phyloP scores from a whole-genome alignment of 1,140 invertebrate species.

The Drosophila neocordata region DNA sequence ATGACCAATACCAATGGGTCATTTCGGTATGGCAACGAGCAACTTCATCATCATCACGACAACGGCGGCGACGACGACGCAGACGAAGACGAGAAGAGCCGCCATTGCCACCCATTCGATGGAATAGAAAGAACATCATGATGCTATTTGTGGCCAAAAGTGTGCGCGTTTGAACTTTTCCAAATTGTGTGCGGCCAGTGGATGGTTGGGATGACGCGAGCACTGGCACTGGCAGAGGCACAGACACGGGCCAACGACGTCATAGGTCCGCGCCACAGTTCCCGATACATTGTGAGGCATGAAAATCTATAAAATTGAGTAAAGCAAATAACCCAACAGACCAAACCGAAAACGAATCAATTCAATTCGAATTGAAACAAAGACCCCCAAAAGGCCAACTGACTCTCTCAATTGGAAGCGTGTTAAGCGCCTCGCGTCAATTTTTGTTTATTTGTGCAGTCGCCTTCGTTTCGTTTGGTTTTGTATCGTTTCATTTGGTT shows the following conservation, averaged over 20 bases:
- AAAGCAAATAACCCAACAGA: constrained; percentile 18
- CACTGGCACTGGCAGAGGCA: background rate
- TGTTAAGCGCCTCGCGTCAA: constrained; percentile 60
- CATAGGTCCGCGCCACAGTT: constrained; percentile 38
- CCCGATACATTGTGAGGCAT: constrained; percentile 36
- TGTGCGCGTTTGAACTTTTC: constrained; percentile 73
- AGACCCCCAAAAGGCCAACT: constrained; percentile 38
- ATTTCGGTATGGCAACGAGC: constrained; percentile 13
- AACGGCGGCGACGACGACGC: constrained; percentile 1
- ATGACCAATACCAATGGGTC: constrained; percentile 40
- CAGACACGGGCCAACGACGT: constrained; percentile 45
- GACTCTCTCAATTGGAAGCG: constrained; percentile 74
- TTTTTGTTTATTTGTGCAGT: constrained; percentile 70
- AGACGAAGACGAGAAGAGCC: constrained; percentile 5
- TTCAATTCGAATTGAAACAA: constrained; percentile 22
- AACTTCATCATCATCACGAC: constrained; percentile 8
- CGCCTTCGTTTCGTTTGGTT: constrained; percentile 33
- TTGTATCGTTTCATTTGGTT: background rate
- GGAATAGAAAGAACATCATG: constrained; percentile 48
- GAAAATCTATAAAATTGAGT: constrained; percentile 51
- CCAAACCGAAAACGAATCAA: constrained; percentile 20
- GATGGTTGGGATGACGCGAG: constrained; percentile 61
- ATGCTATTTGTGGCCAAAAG: constrained; percentile 69
- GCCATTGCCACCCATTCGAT: constrained; percentile 2
- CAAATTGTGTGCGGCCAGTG: constrained; percentile 44